Percentiles rank a stretch among this genome's conserved stretches.
Evolutionary conservation across 2,888 invertebrate species (phyloP).

Genomic region (Phaedon cochleariae): DNA sequence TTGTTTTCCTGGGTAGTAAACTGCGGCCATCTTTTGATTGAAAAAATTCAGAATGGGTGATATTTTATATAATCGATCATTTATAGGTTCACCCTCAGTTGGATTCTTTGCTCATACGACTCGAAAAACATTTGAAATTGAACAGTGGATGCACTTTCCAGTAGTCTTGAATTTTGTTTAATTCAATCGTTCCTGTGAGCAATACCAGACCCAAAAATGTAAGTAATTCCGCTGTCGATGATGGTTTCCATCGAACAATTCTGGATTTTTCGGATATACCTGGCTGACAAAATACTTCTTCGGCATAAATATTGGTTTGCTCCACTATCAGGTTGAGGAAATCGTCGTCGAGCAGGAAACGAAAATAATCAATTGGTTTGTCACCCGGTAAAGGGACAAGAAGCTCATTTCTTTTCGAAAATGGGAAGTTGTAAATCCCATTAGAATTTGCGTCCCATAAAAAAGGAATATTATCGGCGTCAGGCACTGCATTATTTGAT

Average conservation of each 20-base stretch:
- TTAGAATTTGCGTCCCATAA: too few relatives aligned
- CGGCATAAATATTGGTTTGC: constrained; percentile 6
- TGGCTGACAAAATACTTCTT: not conserved
- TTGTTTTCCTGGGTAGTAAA: constrained; percentile 32
- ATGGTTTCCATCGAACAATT: not conserved
- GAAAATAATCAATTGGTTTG: not conserved
- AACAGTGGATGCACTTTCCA: constrained; percentile 16
- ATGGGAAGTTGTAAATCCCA: not conserved
- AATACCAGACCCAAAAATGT: not conserved
- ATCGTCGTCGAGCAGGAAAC: not conserved
- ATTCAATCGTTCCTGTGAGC: not conserved
- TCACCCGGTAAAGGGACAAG: not conserved
- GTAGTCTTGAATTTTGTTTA: constrained; percentile 6
- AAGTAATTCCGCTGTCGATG: not conserved
- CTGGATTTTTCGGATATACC: not conserved
- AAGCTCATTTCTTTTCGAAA: not conserved
- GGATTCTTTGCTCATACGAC: constrained; percentile 17
- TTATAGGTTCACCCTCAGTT: not conserved
- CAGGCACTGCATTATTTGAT: too few relatives aligned
- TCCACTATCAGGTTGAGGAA: not conserved
- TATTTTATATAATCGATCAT: constrained; percentile 43
- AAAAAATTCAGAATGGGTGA: constrained; percentile 51
- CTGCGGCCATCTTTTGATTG: constrained; percentile 15
- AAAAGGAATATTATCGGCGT: too few relatives aligned
- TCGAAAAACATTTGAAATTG: constrained; percentile 7